Evolutionary conservation across 2,888 invertebrate species (phyloP), one percentile per base, ranked within the genome.

Genomic region (Apocheima hispidaria): DNA sequence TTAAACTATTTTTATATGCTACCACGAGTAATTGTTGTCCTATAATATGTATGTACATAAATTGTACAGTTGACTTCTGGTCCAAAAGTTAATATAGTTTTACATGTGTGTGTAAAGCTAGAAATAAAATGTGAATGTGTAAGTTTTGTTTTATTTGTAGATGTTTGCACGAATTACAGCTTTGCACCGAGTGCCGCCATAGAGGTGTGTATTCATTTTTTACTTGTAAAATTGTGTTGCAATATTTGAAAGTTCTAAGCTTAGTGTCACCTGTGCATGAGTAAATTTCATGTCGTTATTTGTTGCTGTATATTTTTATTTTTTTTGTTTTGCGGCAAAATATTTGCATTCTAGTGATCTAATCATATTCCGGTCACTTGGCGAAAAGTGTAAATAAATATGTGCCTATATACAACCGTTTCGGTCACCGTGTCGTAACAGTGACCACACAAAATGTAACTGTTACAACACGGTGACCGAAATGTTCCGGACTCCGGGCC

Each of bases 141-240:
- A 52, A 59, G 64, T 69, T 70, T 69, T 60, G 70, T 74, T 75
- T 75, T 65, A 66, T 63, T 70, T 69, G 65, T 66, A 63, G 65
- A 53, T 64, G 68, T 69, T 63, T 62, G 72, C 72, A 71, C 71
- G 61, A 44, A 12, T 65, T 65, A 60, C 68, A 65, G 63, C 67
- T 65, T 66, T 57, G 63, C 71, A 71, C 69, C 54, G 66, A 57
- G 53, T 66, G 55, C 26, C 43, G 60, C 41, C 49, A 46, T 51
- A 51, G 66, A 72, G 73, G 73, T 78, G 74, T 73, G 74, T 75
- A 76, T 68, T 49, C 28, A 69, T 68, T 67, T 66, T 63, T 2
- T 26, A 10, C 26, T 44, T 26, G 18, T 40, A 33, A 2, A 20
- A 9, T 20, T 40, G 10, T 40, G 1, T 7, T 16, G 2, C n/a